Evolutionary conservation across 37 sponge, comb jelly and placozoan genomes (phyloP).

Genomic region (Aplysina aerophoba): DNA sequence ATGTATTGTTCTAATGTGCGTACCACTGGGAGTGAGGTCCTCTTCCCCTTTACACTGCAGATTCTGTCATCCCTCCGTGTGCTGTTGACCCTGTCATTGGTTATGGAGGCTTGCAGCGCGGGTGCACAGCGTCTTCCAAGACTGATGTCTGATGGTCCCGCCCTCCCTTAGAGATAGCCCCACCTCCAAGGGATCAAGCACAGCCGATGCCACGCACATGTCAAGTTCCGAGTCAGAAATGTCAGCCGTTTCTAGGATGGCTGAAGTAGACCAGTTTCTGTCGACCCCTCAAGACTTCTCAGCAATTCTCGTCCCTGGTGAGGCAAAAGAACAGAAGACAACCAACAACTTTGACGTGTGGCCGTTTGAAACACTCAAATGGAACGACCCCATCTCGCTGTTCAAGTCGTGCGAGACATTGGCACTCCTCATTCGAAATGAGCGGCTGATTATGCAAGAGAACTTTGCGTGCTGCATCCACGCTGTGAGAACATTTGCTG

Average conservation of each 20-base stretch:
- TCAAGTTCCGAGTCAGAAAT: too few species aligned
- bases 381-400: constrained; percentile 27
- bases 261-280: too few species aligned
- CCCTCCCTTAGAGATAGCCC: too few species aligned
- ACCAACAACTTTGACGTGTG: constrained; percentile 11
- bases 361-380: constrained; percentile 8
- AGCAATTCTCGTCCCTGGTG: not conserved
- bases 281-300: not conserved
- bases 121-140: constrained; percentile 13
- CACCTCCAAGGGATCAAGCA: too few species aligned
- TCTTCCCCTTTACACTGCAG: too few species aligned
- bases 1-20: too few species aligned
- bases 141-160: not conserved
- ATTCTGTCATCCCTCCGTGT: constrained; percentile 36
- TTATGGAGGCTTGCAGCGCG: constrained; percentile 70
- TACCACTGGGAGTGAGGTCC: too few species aligned
- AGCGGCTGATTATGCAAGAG: constrained; percentile 26
- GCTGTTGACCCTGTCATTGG: constrained; percentile 50
- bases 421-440: constrained; percentile 35
- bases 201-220: too few species aligned
- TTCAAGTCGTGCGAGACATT: constrained; percentile 61
- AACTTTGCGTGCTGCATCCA: constrained; percentile 70
- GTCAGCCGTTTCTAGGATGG: too few species aligned
- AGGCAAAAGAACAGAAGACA: not conserved
- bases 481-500: constrained; percentile 61